These are phyloP conservation scores for Ommatoiulus sabulosus DNA, from an alignment of 2,888 invertebrate species.

Conservation along the genomic window DNA sequence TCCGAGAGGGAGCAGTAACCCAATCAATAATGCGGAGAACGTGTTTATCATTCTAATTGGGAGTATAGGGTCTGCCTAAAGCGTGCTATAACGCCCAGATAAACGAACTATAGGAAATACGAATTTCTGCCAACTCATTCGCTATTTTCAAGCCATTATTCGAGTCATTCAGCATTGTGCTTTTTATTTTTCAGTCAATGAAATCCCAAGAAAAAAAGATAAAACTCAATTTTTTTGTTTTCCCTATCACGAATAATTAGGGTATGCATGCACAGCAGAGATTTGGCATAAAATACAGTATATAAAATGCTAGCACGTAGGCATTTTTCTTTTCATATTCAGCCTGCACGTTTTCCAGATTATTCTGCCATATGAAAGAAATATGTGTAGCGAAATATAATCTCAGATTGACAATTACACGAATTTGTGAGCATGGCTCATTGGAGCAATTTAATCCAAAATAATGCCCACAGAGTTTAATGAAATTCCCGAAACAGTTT, in stretches of 20 bases:
- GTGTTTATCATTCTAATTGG: conserved; percentile 18
- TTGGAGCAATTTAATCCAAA: neutral
- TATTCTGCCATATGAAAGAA: conserved; percentile 6
- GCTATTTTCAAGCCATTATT: neutral
- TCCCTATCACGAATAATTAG: neutral
- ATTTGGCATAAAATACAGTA: neutral
- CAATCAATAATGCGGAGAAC: neutral
- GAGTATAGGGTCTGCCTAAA: neutral
- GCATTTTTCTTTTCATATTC: neutral
- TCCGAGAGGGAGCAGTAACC: conserved; percentile 13
- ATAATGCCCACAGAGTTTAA: neutral
- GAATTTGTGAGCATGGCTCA: neutral
- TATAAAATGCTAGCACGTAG: neutral
- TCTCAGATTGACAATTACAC: conserved; percentile 9
- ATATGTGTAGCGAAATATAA: neutral
- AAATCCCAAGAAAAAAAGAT: neutral
- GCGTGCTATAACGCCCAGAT: neutral
- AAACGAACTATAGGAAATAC: conserved; percentile 26
- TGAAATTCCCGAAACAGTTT: neutral
- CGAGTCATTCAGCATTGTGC: neutral
- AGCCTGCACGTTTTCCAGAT: conserved; percentile 2
- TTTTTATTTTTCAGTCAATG: neutral
- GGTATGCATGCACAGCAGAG: neutral
- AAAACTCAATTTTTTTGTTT: neutral
- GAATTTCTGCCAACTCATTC: conserved; percentile 11